These are phyloP conservation scores for Columbina picui DNA, from an alignment of 2,113 vertebrate genomes.

Conservation along the genomic window DNA sequence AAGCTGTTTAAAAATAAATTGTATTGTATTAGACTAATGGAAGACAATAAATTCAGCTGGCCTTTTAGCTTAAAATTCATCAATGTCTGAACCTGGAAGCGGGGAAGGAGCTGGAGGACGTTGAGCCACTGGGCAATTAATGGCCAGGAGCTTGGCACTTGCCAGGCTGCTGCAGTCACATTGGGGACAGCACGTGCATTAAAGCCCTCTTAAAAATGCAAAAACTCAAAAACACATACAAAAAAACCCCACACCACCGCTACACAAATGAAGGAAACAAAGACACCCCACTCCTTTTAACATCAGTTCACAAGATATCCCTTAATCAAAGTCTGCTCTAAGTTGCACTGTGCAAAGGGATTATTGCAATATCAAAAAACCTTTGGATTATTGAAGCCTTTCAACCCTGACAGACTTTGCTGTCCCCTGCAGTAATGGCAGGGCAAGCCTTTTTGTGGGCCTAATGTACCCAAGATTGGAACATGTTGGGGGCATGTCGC, in stretches of 20 bases:
- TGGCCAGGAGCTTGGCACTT: not conserved
- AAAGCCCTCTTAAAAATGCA: not conserved
- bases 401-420: not conserved
- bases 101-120: not conserved
- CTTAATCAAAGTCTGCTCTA: not conserved
- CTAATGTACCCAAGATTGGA: not conserved
- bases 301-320: not conserved
- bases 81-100: constrained; percentile 10
- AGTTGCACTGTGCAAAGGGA: not conserved
- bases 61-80: constrained; percentile 60
- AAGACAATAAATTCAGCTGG: constrained; percentile 54
- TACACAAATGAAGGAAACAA: no score
- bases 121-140: not conserved
- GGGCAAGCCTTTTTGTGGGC: not conserved
- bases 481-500: rapidly evolving
- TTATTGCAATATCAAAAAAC: not conserved
- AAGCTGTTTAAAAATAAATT: constrained; percentile 65
- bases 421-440: not conserved
- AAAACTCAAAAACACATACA: not conserved
- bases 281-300: not conserved
- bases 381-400: not conserved
- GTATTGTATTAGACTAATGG: constrained; percentile 64
- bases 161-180: not conserved
- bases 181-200: not conserved
- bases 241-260: not conserved